Evolutionary conservation across 2,113 vertebrate species (phyloP), one percentile per base, ranked within the genome.

Genomic region (Plestiodon gilberti): DNA sequence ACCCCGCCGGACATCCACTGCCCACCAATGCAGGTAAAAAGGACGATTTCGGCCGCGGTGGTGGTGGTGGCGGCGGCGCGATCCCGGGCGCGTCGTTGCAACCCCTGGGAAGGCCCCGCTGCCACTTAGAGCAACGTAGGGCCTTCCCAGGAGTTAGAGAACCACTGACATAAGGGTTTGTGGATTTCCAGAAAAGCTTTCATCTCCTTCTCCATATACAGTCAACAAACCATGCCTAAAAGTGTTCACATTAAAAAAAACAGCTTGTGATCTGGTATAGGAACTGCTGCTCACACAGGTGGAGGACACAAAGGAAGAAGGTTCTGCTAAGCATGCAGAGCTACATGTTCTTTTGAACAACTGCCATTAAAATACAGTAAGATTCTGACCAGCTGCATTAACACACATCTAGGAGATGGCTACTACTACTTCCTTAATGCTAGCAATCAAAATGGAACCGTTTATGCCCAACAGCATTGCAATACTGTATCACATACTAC

Each of bases 301-400:
- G 18, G 65, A 25, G n/a, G 40, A 52, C 6, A 2, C 52, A n/a
- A 23, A 33, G 6, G 20, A 67, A 52, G 2, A 20, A 67, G 43
- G 17, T 69, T 81, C 2, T 62, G 61, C 22, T 61, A 11, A 11
- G 13, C 25, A 28, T 65, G 15, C 25, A 80, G 64, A 22, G 17
- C 25, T 8, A 78, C 18, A 52, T 33, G 28, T 33, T 52, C n/a
- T 7, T 81, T 17, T 33, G 22, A 62, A 79, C 25, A 8, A 7
- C 11, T 79, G 33, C 23, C 2, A n/a, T 81, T 80, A 84, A 82
- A 83, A 85, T 83, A 88, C 78, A 88, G 89, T 89, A 84, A 83
- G 80, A 86, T 89, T 89, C 71, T 90, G 92, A 93, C 87, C 79
- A 61, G 83, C 83, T 88, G 91, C 93, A 96, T 89, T 93, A 91